Conservation (phyloP, 2,888 invertebrate genomes). For the Macropis europaea region DNA sequence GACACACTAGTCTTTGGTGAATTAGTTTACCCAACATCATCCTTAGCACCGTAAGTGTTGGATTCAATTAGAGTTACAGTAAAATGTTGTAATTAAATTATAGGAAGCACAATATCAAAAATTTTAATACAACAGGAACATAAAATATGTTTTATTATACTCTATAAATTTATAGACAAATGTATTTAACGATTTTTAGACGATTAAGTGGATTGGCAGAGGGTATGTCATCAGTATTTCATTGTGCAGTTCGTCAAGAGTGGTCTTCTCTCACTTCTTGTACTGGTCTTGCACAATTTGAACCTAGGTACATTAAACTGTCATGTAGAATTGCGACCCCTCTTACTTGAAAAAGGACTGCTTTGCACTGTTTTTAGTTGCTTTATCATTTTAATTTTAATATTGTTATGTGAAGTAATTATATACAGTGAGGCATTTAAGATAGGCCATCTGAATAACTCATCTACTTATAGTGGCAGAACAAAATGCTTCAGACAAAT, state of each 20-base stretch:
- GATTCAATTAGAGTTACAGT: not conserved
- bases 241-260: slow-evolving; percentile 85
- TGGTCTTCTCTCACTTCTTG: slow-evolving; percentile 77
- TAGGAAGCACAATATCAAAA: not conserved
- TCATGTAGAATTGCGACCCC: not conserved
- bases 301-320: slow-evolving; percentile 82
- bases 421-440: not conserved
- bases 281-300: slow-evolving; percentile 81
- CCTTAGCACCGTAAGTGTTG: slow-evolving; percentile 90
- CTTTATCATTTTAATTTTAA: not conserved
- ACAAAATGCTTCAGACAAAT: no score
- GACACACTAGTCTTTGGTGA: slow-evolving; percentile 89
- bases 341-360: not conserved
- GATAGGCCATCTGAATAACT: no score
- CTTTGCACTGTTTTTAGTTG: not conserved
- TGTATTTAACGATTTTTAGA: slow-evolving; percentile 78
- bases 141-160: not conserved
- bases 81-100: not conserved
- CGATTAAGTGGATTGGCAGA: slow-evolving; percentile 87
- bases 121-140: not conserved
- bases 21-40: slow-evolving; percentile 89
- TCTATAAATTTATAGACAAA: slow-evolving; percentile 1
- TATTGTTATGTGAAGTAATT: not conserved
- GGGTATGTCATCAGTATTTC: slow-evolving; percentile 85
- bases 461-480: no score